A percentile compares a stretch with the other conserved stretches of the same genome.
These are phyloP conservation scores for Andricus grossulariae DNA, from an alignment of 1,140 invertebrate genomes.

Conservation along the genomic window DNA sequence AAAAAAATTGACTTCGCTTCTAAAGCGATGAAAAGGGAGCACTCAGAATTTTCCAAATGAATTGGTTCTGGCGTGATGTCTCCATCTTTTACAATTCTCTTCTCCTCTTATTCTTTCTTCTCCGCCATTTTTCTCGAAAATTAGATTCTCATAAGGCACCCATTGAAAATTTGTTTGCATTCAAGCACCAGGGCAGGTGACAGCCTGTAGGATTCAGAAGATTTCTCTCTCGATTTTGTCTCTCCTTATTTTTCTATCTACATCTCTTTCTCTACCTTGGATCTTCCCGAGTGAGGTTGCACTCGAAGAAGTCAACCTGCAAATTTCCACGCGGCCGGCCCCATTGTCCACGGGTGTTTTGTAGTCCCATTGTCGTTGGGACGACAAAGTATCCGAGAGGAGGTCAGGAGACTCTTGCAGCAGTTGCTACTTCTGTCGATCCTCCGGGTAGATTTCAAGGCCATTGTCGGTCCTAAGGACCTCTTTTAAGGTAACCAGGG, in stretches of 20 bases:
- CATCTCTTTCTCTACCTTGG: constrained; percentile 31
- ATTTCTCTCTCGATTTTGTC: constrained; percentile 38
- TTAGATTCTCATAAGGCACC: constrained; percentile 65
- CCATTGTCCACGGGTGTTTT: constrained; percentile 56
- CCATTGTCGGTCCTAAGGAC: constrained; percentile 52
- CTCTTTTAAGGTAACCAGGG: constrained; percentile 51
- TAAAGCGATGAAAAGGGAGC: constrained; percentile 41
- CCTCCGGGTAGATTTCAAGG: constrained; percentile 58
- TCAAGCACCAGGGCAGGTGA: constrained; percentile 62
- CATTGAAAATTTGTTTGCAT: constrained; percentile 73
- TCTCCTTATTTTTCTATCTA: constrained; percentile 43
- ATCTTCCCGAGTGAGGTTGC: constrained; percentile 41
- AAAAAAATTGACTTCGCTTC: constrained; percentile 37
- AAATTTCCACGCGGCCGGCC: constrained; percentile 65
- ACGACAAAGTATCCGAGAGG: constrained; percentile 53
- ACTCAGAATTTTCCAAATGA: constrained; percentile 63
- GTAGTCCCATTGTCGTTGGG: constrained; percentile 44
- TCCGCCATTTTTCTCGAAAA: constrained; percentile 59
- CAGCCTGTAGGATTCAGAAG: constrained; percentile 34
- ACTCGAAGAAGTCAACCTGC: constrained; percentile 69
- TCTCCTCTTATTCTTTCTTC: constrained; percentile 42
- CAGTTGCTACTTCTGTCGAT: constrained; percentile 46
- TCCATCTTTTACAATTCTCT: constrained; percentile 32
- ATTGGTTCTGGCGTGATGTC: constrained; percentile 52
- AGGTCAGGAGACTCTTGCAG: constrained; percentile 43